phyloP scores from a whole-genome alignment of 2,113 vertebrate species.

The Nerophis ophidion region DNA sequence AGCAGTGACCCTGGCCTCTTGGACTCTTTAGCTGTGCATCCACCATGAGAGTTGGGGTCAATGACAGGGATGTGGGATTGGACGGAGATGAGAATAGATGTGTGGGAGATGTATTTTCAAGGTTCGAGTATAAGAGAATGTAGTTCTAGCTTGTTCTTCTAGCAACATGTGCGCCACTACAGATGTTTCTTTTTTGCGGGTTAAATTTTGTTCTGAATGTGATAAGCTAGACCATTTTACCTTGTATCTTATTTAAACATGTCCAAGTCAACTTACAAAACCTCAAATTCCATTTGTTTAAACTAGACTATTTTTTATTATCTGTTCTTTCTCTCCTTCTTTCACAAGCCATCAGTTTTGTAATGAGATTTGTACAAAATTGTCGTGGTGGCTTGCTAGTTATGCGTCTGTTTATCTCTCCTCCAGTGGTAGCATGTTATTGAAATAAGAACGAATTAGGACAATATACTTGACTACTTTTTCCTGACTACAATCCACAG shows the following conservation, averaged over 20 bases:
- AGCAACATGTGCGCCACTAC: too few relatives aligned
- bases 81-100: conserved; percentile 36
- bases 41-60: conserved; percentile 80
- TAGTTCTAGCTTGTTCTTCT: too few relatives aligned
- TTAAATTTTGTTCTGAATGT: too few relatives aligned
- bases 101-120: not conserved
- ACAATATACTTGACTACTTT: conserved; percentile 53
- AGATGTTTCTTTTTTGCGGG: too few relatives aligned
- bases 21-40: conserved; percentile 75
- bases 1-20: conserved; percentile 78
- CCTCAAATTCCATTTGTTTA: conserved; percentile 44
- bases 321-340: conserved; percentile 44
- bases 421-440: conserved; percentile 45
- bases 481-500: conserved; percentile 43
- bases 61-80: conserved; percentile 30
- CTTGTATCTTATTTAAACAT: conserved; percentile 35
- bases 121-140: not conserved
- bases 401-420: conserved; percentile 62
- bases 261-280: conserved; percentile 40
- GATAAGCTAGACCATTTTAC: not conserved
- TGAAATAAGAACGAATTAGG: conserved; percentile 44
- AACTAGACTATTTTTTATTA: conserved; percentile 40
- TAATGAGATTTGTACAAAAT: conserved; percentile 64
- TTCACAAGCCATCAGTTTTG: conserved; percentile 60
- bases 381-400: conserved; percentile 56